Base-by-base conservation (phyloP, 2,113 vertebrate genomes). In the Tricholaema leucomelas region DNA sequence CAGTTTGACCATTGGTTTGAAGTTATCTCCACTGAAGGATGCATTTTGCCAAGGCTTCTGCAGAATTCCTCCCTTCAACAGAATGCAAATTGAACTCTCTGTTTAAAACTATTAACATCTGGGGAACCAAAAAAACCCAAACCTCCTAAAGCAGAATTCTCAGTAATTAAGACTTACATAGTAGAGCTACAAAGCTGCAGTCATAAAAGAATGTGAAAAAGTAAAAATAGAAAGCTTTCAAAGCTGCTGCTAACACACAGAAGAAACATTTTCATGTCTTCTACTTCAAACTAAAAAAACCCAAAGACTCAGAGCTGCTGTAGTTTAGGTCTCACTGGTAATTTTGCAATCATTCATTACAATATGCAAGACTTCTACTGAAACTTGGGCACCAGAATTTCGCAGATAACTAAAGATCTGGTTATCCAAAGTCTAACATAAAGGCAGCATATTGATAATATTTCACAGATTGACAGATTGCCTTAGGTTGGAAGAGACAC, bases 361-460 rank as follows among this genome's bases (percentile, higher is more conserved):
- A 93, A 83, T 84, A 96, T 69, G 52, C 59, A 96, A 95, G 60
- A 88, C n/a, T 60, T 79, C 77, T 91, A 86, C 31, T 61, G 70
- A 65, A 96, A 95, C 71, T 87, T 91, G 73, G 88, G 70, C 27
- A 92, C 46, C 27, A 91, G 61, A 91, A 85, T 78, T 89, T 94
- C 91, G 94, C 19, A 94, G 72, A 85, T 78, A 84, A 19, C 52
- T 71, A 92, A 95, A 95, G 94, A 64, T 61, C 67, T 59, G 4
- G 3, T 65, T 94, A 96, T 35, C 85, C 7, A 61, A 94, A 94
- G 10, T 84, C 46, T 95, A 97, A 89, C 33, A 91, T 69, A 92
- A 95, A 96, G 69, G 58, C 54, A 94, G 27, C 87, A 80, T 82
- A 96, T 84, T 92, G 82, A 40, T 85, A 75, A 95, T 97, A 97